Evolutionary conservation across 2,888 invertebrate species (phyloP).

Genomic region (Cenopis cana): DNA sequence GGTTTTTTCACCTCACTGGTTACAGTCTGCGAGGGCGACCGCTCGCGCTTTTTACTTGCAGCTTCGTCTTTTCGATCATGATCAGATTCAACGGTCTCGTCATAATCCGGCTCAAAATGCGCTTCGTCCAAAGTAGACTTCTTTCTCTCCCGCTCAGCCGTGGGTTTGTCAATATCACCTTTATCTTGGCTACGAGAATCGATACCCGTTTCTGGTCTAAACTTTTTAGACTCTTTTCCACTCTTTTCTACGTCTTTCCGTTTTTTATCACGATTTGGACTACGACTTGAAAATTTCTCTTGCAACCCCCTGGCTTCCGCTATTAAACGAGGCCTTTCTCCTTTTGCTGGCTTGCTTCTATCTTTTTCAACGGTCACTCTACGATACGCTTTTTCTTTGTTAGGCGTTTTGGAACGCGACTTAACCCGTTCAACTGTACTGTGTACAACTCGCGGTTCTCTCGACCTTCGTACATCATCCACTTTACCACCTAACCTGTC

Average conservation of each 20-base stretch:
- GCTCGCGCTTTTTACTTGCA: constrained; percentile 69
- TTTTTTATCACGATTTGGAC: constrained; percentile 58
- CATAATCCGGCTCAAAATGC: constrained; percentile 91
- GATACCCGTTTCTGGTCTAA: constrained; percentile 40
- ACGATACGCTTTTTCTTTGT: constrained; percentile 77
- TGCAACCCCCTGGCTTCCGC: constrained; percentile 59
- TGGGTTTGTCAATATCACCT: constrained; percentile 53
- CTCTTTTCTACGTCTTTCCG: constrained; percentile 63
- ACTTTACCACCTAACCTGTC: constrained; percentile 92
- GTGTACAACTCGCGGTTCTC: constrained; percentile 83
- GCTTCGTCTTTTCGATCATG: constrained; percentile 85
- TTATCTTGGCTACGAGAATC: constrained; percentile 54
- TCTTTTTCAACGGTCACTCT: constrained; percentile 81
- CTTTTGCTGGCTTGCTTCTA: constrained; percentile 64
- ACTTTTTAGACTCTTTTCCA: constrained; percentile 59
- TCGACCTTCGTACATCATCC: constrained; percentile 83
- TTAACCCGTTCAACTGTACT: constrained; percentile 84
- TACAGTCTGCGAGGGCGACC: constrained; percentile 63
- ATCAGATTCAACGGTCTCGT: constrained; percentile 86
- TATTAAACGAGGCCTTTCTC: constrained; percentile 59
- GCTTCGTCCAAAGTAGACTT: constrained; percentile 90
- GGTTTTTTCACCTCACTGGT: constrained; percentile 65
- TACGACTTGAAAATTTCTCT: constrained; percentile 61
- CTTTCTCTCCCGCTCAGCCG: constrained; percentile 82
- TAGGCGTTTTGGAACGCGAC: constrained; percentile 81